These are phyloP conservation scores for Papilio polytes DNA, from an alignment of 1,140 invertebrate genomes.

Conservation along the genomic window DNA sequence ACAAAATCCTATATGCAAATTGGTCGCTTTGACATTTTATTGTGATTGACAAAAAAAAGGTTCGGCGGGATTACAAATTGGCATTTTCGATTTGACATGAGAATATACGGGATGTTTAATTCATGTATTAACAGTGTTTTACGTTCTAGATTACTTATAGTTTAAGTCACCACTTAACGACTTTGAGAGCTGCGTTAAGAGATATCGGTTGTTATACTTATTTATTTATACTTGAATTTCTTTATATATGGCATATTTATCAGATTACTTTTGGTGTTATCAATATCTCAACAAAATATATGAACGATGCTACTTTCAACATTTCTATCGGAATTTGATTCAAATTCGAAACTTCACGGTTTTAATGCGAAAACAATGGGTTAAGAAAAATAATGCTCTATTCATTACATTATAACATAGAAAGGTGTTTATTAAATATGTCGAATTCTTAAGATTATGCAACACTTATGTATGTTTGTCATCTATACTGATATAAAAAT, in stretches of 20 bases:
- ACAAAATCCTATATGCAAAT: conserved; percentile 35
- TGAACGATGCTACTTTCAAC: neutral
- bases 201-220: too few relatives aligned
- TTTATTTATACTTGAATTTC: neutral
- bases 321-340: neutral
- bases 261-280: neutral
- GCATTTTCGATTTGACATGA: neutral
- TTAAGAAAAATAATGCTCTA: neutral
- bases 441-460: too few relatives aligned
- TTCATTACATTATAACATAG: neutral
- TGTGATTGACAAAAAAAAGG: conserved; percentile 30
- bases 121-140: neutral
- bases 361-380: neutral
- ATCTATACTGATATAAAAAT: too few relatives aligned
- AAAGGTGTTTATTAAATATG: neutral
- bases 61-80: neutral
- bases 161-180: too few relatives aligned
- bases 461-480: too few relatives aligned
- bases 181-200: too few relatives aligned
- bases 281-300: neutral
- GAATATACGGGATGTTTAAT: neutral
- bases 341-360: neutral
- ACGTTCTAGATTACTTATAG: neutral
- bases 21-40: conserved; percentile 31
- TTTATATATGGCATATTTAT: neutral